Evolutionary conservation across 2,113 vertebrate genomes (phyloP), one percentile per base, ranked within the genome.

Genomic region (Laticauda laticaudata): DNA sequence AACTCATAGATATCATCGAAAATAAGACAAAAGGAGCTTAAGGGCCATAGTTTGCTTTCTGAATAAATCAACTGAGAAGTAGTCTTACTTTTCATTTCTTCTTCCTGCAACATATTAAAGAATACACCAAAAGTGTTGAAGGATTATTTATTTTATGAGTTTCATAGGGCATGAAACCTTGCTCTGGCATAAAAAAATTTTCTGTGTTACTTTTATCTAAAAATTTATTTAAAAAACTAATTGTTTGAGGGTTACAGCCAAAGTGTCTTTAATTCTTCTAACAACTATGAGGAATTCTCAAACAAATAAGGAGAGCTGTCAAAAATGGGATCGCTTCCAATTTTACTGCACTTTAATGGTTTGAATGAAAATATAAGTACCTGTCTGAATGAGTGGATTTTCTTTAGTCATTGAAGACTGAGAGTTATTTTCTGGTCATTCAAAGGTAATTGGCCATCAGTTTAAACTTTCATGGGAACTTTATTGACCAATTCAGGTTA

Each of bases 331-430:
- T 94, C 90, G 4, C 4, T 94, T 93, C 43, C 34, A 94, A 23
- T 94, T 95, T 86, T 93, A 34, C 0, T 0, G 29, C 2, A 0
- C 0, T 94, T 0, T n/a, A 94, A 89, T 91, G 56, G 43, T 24
- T 90, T 92, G 23, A 93, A 94, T 91, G 26, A 93, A 94, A 92
- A 95, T n/a, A 34, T 59, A 95, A 86, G 26, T 90, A 93, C 29
- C 4, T 94, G 90, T 94, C 29, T 51, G 90, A 81, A 89, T 54
- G 89, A 91, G 14, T 91, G 2, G 64, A 57, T 93, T 95, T 94
- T 11, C 18, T 91, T 91, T 93, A 86, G 54, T 54, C 59, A 91
- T 1, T 87, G 15, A 85, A 94, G 81, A n/a, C 8, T 91, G 69
- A 93, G 21, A 94, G 85, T 15, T 91, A n/a, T 45, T 92, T 95